These are phyloP conservation scores for Nomia melanderi DNA, from an alignment of 1,140 invertebrate species.

Conservation along the genomic window DNA sequence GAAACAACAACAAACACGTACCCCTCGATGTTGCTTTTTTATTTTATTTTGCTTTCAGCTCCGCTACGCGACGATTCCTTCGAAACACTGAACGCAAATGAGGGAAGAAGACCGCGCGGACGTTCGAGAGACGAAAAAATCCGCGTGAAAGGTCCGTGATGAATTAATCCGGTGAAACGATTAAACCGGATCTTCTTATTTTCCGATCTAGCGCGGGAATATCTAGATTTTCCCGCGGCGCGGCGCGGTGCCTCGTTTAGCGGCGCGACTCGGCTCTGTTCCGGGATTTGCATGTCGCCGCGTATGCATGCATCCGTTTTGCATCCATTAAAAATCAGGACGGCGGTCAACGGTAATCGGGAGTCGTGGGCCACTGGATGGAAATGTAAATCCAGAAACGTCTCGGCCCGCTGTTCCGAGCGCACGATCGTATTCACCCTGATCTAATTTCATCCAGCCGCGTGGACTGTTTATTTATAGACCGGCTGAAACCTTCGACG, in stretches of 20 bases:
- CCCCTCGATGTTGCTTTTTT: too few species aligned
- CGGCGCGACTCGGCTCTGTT: not conserved
- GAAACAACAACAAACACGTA: too few species aligned
- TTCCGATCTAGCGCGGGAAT: not conserved
- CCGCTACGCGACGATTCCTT: too few species aligned
- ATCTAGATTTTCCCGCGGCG: slow-evolving; percentile 18
- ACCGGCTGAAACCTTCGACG: not conserved
- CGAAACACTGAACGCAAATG: too few species aligned
- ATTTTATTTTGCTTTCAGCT: too few species aligned
- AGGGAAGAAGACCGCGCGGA: too few species aligned
- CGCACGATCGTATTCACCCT: not conserved
- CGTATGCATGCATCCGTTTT: slow-evolving; percentile 51
- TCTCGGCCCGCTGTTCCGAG: not conserved
- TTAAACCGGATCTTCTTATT: not conserved
- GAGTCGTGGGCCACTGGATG: not conserved
- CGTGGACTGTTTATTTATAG: not conserved
- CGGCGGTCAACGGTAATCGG: slow-evolving; percentile 29
- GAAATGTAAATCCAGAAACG: slow-evolving; percentile 22
- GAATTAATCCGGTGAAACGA: not conserved
- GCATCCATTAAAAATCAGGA: slow-evolving; percentile 51
- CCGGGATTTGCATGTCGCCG: slow-evolving; percentile 35
- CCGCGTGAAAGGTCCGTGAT: not conserved
- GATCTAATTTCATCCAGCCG: not conserved
- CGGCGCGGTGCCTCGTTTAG: not conserved
- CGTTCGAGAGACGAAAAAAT: too few species aligned